Conservation (phyloP, 2,888 invertebrate genomes). For the Aporophyla lueneburgensis region DNA sequence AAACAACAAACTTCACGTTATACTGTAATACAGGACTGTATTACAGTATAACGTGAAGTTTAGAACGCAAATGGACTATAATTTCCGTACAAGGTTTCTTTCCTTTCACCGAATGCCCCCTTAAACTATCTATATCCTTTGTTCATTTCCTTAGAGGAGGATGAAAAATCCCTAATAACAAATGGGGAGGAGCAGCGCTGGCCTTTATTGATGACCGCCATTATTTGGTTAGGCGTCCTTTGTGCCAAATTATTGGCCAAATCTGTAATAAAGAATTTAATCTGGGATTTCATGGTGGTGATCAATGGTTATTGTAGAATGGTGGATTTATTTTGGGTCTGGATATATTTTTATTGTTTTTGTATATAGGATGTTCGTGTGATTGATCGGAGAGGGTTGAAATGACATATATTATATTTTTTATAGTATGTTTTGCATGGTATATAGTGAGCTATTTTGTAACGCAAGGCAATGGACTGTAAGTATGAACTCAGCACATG, state of each 20-base stretch:
- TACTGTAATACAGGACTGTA: too few species aligned
- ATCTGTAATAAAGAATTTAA: conserved; percentile 70
- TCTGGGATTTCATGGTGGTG: conserved; percentile 58
- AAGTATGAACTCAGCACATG: too few species aligned
- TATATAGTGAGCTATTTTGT: too few species aligned
- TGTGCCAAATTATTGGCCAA: conserved; percentile 69
- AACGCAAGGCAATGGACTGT: too few species aligned
- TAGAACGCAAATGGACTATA: too few species aligned
- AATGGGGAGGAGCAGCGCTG: conserved; percentile 65
- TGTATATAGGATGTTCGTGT: not conserved
- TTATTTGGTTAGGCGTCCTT: conserved; percentile 76
- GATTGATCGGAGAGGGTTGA: not conserved
- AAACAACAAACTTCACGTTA: too few species aligned
- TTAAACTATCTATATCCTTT: conserved; percentile 66
- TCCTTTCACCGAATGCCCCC: conserved; percentile 10
- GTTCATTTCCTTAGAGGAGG: conserved; percentile 69
- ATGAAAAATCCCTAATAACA: conserved; percentile 77
- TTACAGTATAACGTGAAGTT: too few species aligned
- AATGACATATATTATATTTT: not conserved
- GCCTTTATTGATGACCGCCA: conserved; percentile 74
- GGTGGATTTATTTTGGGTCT: conserved; percentile 4
- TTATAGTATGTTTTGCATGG: too few species aligned
- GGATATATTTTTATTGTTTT: conserved; percentile 1
- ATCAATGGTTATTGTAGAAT: conserved; percentile 20
- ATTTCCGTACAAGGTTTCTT: not conserved